A percentile compares a stretch with the other conserved stretches of the same genome.
Evolutionary conservation across 2,113 vertebrate species (phyloP).

Genomic region (Mirza zaza): DNA sequence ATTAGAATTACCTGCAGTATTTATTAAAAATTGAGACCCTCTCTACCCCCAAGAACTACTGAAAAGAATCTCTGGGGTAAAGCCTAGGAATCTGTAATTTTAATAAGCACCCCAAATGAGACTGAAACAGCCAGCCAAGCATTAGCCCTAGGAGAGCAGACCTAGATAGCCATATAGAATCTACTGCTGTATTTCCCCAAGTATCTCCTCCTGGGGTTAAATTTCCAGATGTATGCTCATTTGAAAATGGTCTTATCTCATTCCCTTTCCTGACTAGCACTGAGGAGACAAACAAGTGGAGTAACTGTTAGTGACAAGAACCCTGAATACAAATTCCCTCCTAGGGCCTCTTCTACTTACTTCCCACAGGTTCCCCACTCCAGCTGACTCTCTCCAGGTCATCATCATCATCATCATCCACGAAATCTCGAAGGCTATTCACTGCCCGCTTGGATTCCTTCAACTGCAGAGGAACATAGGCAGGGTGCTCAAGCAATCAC

Average conservation of each 20-base stretch:
- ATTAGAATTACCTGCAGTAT: background rate
- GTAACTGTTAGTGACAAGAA: background rate
- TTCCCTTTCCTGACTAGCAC: background rate
- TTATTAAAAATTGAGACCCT: background rate
- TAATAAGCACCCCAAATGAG: background rate
- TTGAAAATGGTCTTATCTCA: background rate
- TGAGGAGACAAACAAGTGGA: background rate
- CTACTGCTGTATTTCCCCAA: background rate
- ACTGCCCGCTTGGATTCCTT: conserved; percentile 95
- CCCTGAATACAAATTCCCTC: background rate
- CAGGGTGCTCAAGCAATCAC: background rate
- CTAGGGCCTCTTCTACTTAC: conserved; percentile 84
- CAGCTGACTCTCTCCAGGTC: conserved; percentile 95
- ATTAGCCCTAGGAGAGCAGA: background rate
- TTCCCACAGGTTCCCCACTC: conserved; percentile 96
- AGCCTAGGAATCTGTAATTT: background rate
- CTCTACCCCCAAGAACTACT: background rate
- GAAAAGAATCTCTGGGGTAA: background rate
- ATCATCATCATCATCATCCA: conserved; percentile 90
- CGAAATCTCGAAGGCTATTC: conserved; percentile 90
- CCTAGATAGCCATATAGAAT: background rate
- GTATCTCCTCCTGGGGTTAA: background rate
- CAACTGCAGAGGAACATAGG: conserved; percentile 82
- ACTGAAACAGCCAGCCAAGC: conserved; percentile 7
- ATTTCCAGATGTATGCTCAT: background rate